Percentiles rank a stretch among this genome's conserved stretches.
phyloP scores from a whole-genome alignment of 2,113 vertebrate species.

The Phyllostomus discolor region DNA sequence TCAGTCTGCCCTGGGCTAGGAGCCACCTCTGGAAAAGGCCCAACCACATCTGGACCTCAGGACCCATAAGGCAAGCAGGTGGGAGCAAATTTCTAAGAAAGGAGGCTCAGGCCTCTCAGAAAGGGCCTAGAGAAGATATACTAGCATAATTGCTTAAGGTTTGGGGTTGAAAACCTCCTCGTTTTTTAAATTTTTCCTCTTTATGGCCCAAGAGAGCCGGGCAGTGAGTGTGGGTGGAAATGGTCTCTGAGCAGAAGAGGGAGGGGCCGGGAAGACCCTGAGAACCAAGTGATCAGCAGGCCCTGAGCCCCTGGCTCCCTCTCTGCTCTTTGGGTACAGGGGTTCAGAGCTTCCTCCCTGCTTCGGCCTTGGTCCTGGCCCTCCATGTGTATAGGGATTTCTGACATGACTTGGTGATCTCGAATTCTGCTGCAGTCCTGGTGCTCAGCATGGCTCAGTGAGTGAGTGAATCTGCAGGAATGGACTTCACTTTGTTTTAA shows the following conservation, averaged over 20 bases:
- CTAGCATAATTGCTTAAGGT: rapidly evolving
- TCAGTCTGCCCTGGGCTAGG: background rate
- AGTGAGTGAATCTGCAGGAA: background rate
- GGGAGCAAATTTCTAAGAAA: background rate
- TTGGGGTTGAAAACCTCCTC: rapidly evolving
- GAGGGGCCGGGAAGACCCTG: background rate
- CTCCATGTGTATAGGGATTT: too few relatives aligned
- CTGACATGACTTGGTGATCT: too few relatives aligned
- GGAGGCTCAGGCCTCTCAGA: too few relatives aligned
- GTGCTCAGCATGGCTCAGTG: background rate
- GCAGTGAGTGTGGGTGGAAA: background rate
- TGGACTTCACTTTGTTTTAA: background rate
- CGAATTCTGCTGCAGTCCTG: background rate
- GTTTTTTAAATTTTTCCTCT: background rate
- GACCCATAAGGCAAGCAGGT: background rate
- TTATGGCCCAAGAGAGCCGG: background rate
- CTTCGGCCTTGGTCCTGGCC: too few relatives aligned
- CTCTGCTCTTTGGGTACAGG: background rate
- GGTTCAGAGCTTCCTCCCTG: background rate
- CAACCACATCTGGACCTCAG: background rate
- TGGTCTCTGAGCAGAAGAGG: background rate
- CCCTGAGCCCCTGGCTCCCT: background rate
- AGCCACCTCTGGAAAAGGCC: background rate
- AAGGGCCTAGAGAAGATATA: background rate
- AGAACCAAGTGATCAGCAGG: too few relatives aligned